These are phyloP conservation scores for Latrodectus elegans DNA, from an alignment of 2,888 invertebrate species.

Conservation along the genomic window DNA sequence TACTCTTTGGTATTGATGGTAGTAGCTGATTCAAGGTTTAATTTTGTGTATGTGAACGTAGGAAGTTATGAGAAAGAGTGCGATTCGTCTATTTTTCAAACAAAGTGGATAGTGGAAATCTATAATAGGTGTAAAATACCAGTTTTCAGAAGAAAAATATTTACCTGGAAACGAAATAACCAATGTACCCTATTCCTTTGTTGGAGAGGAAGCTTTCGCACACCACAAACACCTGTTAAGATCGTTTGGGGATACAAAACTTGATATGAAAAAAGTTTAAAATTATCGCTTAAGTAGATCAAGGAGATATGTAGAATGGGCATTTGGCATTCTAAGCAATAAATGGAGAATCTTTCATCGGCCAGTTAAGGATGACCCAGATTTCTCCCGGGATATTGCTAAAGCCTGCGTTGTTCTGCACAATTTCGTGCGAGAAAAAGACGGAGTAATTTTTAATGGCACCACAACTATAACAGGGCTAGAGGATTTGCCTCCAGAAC, in stretches of 20 bases:
- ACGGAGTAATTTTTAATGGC: too few relatives aligned
- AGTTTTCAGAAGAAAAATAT: background rate
- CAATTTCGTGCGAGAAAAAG: too few relatives aligned
- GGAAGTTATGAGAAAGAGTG: constrained; percentile 19
- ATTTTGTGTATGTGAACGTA: background rate
- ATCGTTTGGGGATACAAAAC: background rate
- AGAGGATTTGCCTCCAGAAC: background rate
- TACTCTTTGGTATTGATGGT: background rate
- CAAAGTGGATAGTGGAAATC: background rate
- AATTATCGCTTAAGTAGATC: constrained; percentile 6
- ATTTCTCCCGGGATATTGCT: background rate
- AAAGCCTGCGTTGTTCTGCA: constrained; percentile 9
- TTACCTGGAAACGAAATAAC: background rate
- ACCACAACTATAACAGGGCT: background rate
- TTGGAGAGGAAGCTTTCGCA: constrained; percentile 15
- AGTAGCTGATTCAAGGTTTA: constrained; percentile 3
- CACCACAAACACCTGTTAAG: constrained; percentile 5
- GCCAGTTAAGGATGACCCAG: background rate
- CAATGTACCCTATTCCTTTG: constrained; percentile 7
- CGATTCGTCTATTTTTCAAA: constrained; percentile 1
- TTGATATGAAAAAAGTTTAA: background rate
- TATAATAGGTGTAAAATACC: background rate
- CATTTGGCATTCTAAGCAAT: constrained; percentile 21
- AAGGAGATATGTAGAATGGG: constrained; percentile 10
- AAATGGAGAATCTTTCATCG: constrained; percentile 28